Conservation (phyloP, 2,888 invertebrate species). For the Microplitis deprimator region DNA sequence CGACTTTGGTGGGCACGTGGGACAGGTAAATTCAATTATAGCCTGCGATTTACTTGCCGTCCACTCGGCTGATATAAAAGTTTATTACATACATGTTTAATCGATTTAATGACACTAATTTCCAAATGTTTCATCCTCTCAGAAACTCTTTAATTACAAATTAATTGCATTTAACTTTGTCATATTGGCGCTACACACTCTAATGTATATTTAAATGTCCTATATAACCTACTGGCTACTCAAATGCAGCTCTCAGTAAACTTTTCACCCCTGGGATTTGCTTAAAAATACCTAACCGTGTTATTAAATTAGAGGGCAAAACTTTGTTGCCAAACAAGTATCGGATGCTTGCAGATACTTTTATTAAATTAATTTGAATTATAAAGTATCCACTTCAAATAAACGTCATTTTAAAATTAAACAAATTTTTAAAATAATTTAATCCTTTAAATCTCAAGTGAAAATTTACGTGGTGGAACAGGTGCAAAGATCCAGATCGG, state of each 20-base stretch:
- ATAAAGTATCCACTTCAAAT: background rate
- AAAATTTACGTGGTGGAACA: background rate
- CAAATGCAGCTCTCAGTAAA: background rate
- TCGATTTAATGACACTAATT: background rate
- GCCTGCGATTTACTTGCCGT: background rate
- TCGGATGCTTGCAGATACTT: background rate
- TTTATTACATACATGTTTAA: background rate
- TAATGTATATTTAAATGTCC: background rate
- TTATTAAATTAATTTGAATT: background rate
- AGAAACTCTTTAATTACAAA: background rate
- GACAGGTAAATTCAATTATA: constrained; percentile 23
- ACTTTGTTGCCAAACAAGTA: background rate
- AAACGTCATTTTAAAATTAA: too few species aligned
- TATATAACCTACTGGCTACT: background rate
- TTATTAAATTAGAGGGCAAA: background rate
- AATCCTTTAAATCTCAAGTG: background rate
- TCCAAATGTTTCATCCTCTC: background rate
- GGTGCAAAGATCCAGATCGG: background rate
- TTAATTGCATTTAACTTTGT: background rate
- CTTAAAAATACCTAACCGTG: background rate
- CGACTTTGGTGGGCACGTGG: constrained; percentile 14
- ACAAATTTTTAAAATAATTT: too few species aligned
- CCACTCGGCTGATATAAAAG: background rate
- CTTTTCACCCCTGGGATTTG: background rate
- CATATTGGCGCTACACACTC: background rate